Conservation (phyloP, 2,113 vertebrate genomes). For the Ctenomys sociabilis region DNA sequence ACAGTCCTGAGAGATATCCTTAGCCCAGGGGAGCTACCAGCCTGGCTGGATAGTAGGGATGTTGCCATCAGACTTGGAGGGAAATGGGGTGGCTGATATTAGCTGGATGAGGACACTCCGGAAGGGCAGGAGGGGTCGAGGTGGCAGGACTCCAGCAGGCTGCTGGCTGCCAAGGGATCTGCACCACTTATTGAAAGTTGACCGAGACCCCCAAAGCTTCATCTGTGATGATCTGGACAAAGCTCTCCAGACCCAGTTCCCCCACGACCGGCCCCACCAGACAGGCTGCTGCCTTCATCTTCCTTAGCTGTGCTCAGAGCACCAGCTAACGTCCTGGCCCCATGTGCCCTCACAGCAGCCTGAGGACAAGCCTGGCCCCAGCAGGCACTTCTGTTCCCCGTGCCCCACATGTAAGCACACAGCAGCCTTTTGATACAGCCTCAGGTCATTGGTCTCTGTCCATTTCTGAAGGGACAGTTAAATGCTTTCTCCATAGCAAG, state of each 20-base stretch:
- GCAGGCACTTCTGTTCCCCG: neutral
- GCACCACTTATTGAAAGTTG: too few species aligned
- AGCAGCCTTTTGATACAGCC: neutral
- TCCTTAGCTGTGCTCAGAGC: neutral
- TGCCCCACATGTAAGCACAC: neutral
- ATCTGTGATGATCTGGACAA: too few species aligned
- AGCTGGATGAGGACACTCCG: fast-evolving
- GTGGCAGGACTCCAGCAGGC: neutral
- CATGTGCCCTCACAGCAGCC: neutral
- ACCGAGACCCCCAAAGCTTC: neutral
- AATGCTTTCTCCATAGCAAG: neutral
- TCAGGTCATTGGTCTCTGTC: neutral
- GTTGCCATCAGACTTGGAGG: neutral
- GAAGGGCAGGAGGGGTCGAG: too few species aligned
- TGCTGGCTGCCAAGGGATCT: neutral
- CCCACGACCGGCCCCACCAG: fast-evolving
- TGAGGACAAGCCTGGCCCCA: neutral
- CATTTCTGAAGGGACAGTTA: neutral
- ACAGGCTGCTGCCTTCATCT: neutral
- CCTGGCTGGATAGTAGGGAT: neutral
- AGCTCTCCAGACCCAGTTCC: neutral
- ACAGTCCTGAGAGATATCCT: neutral
- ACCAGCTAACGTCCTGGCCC: neutral
- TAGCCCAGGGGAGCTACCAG: neutral
- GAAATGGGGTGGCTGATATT: too few species aligned